These are phyloP conservation scores for Ascidia mentula DNA, from an alignment of 23 tunicate species.

Conservation along the genomic window DNA sequence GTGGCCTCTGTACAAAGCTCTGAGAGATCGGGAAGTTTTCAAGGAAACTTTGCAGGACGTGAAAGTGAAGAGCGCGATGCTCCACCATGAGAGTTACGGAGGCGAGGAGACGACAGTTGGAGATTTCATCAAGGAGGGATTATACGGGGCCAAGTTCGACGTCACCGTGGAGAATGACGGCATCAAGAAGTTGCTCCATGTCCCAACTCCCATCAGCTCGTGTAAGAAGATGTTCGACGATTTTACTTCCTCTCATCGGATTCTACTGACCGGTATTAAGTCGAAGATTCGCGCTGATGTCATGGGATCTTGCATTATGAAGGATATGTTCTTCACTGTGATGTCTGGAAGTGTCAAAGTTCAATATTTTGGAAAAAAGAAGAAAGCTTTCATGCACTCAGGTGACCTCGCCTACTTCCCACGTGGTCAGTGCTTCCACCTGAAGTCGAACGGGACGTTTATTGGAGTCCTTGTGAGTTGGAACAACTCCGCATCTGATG, in stretches of 20 bases:
- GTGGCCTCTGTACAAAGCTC: slow-evolving; percentile 27
- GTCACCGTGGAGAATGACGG: neutral
- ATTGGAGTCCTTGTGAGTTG: neutral
- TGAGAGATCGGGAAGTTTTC: neutral
- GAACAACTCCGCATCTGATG: neutral
- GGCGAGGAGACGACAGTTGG: slow-evolving; percentile 11
- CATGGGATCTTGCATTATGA: neutral
- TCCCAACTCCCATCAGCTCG: slow-evolving; percentile 27
- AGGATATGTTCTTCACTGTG: slow-evolving; percentile 20
- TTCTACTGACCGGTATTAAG: slow-evolving; percentile 7
- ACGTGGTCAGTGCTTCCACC: neutral
- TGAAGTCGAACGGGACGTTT: slow-evolving; percentile 9
- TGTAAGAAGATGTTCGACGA: slow-evolving; percentile 22
- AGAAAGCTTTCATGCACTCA: neutral
- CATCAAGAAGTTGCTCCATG: slow-evolving; percentile 2
- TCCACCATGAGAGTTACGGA: neutral
- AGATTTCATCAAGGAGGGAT: neutral
- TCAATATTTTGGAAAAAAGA: slow-evolving; percentile 2
- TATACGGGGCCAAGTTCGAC: neutral
- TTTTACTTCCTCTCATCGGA: neutral
- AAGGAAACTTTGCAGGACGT: slow-evolving; percentile 14
- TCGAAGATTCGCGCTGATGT: neutral
- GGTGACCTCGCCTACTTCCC: slow-evolving; percentile 48
- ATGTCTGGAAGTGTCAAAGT: neutral
- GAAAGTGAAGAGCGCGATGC: neutral